Percentiles rank a stretch among this genome's conserved stretches.
These are phyloP conservation scores for Centropyge bicolor DNA, from an alignment of 2,797 vertebrate species.

Conservation along the genomic window DNA sequence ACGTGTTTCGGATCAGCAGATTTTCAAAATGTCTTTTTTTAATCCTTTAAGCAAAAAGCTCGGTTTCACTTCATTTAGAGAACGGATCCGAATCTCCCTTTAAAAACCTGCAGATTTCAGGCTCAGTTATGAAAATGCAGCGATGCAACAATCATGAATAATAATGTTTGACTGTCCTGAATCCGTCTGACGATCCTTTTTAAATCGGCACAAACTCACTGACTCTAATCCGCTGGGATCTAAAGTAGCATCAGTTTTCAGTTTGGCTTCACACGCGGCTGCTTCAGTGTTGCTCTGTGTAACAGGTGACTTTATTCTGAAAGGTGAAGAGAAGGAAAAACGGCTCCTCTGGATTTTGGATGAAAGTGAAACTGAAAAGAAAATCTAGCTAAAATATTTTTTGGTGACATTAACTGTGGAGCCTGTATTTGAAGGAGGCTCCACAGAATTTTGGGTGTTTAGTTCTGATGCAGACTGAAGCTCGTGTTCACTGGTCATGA, in stretches of 20 bases:
- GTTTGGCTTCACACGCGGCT: neutral
- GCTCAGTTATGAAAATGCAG: fast-evolving
- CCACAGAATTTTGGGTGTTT: too few species aligned
- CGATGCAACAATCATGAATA: fast-evolving
- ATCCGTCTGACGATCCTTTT: fast-evolving
- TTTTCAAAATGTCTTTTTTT: neutral
- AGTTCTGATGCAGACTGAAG: too few species aligned
- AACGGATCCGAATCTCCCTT: neutral
- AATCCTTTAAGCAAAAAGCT: neutral
- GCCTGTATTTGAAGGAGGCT: neutral
- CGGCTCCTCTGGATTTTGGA: neutral
- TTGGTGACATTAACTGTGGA: neutral
- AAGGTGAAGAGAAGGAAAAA: neutral
- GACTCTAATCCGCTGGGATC: fast-evolving
- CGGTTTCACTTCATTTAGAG: neutral
- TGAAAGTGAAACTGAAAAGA: neutral
- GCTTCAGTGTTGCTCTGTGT: neutral
- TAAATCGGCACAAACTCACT: neutral
- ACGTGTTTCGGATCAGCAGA: neutral
- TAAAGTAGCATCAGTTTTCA: neutral
- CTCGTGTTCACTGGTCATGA: too few species aligned
- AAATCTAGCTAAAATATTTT: too few species aligned
- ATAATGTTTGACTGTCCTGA: fast-evolving
- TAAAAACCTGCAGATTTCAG: neutral
- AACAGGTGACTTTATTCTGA: neutral